Percentiles rank a stretch among this genome's conserved stretches.
Evolutionary conservation across 2,113 vertebrate genomes (phyloP).

Genomic region (Cyanoderma ruficeps): DNA sequence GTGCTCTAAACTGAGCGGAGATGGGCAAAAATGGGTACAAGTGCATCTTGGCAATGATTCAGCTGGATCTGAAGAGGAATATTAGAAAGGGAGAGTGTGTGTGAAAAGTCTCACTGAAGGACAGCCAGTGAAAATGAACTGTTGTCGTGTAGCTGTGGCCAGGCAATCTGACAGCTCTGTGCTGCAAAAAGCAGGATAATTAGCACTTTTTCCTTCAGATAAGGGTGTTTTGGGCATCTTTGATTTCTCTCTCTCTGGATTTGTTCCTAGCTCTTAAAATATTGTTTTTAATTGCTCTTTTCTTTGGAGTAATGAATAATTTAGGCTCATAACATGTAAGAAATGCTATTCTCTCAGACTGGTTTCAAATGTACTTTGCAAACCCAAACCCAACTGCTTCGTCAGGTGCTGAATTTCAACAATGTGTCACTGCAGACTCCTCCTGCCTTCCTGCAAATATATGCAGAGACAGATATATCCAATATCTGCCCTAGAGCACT

Average conservation of each 20-base stretch:
- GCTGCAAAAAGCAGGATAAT: not conserved
- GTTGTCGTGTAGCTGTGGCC: not conserved
- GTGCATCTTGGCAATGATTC: not conserved
- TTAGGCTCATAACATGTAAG: not conserved
- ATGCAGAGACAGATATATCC: not conserved
- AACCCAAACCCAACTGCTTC: not conserved
- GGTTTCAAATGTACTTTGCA: not conserved
- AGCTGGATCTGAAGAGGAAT: not conserved
- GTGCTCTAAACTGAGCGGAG: not conserved
- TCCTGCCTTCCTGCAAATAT: not conserved
- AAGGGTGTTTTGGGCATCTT: not conserved
- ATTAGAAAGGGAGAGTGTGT: not conserved
- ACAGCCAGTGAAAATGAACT: not conserved
- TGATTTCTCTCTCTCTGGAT: not conserved
- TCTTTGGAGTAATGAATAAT: constrained; percentile 16
- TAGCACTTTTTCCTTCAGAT: not conserved
- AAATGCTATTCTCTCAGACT: accelerated
- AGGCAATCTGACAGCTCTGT: not conserved
- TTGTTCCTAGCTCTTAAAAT: not conserved
- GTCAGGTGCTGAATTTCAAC: not conserved
- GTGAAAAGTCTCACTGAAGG: not conserved
- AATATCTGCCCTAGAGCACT: not conserved
- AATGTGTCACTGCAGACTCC: not conserved
- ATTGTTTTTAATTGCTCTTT: not conserved
- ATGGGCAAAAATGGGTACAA: not conserved